Evolutionary conservation across 2,888 invertebrate species (phyloP), one percentile per base, ranked within the genome.

Genomic region (Torymus tubicola): DNA sequence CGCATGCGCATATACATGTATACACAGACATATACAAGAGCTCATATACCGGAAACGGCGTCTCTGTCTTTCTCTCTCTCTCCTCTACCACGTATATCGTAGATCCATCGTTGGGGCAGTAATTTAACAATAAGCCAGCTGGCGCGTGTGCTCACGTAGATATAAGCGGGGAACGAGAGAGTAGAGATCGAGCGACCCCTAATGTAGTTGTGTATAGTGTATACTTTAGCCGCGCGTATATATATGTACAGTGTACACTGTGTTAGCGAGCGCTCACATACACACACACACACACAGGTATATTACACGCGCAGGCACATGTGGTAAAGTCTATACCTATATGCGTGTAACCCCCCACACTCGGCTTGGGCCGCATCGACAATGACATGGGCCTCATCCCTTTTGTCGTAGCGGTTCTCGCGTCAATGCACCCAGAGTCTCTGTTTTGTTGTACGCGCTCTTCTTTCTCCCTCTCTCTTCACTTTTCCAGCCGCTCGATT

Each of bases 51-150:
- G 81, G 81, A 81, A 81, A 78, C 74, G 70, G 13, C 77, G 72
- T 61, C 69, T 82, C 31, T 31, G 31, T 31, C 31, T 31, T 24
- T 24, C 31, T 31, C 31, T 31, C 31, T 42, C 42, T 42, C 42
- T 42, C 42, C 87, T 87, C 87, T 87, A 87, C 87, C 85, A 81
- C 82, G 74, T 68, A 67, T 71, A 60, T 68, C 85, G 86, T 84
- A 87, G 89, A 90, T 88, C 78, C 67, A 90, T 89, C 88, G 88
- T 85, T 85, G 69, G 87, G 87, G 86, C 86, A 86, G 89, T 89
- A 90, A 90, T 90, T 89, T 89, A 89, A 90, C 90, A 91, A 91
- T 91, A 88, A 89, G 90, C 90, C 90, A 91, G 90, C 90, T 90
- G 90, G 90, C 90, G 90, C 90, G 90, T 90, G 90, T 89, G 89